Base-by-base conservation (phyloP, 35 echinoderm and acorn worm species). In the Lytechinus variegatus region DNA sequence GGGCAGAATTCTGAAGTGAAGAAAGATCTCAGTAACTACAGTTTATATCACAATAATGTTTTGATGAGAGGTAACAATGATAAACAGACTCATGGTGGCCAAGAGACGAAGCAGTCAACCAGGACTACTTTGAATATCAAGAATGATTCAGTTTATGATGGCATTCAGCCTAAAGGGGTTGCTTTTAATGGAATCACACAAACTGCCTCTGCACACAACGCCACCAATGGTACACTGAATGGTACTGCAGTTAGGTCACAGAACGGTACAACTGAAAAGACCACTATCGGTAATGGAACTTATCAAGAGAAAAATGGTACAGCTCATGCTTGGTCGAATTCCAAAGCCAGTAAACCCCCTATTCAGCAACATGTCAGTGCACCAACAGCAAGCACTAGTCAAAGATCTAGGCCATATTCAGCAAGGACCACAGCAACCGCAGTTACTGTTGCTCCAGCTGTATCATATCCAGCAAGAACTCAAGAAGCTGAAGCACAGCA, bases 361-460 rank as follows among this genome's bases (percentile, higher is more conserved):
- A 53, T 93, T 54, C 92, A 93, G 9, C 92, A 93, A 93, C 95
- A 95, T 87, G 52, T n/a, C 13, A 95, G n/a, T 53, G 33, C 28
- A n/a, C 55, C 95, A 52, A 95, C 52, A 55, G 27, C 87, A 1
- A 94, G 13, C 87, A 52, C 66, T 51, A 54, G 56, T 95, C 54
- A 91, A 52, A 86, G 92, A 44, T 55, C 54, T n/a, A 95, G 94
- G 58, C 95, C 95, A 51, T 98, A 95, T 89, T 97, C 98, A 14
- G 93, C 97, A 5, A 96, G 94, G 95, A 98, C 98, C 7, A 56
- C 97, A 16, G 98, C 98, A 24, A 99, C 98, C 3, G 95, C 92
- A 8, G 56, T 99, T 12, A 91, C 95, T 8, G 61, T 92, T 11
- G 89, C 94, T 6, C 94, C 95, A 58, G 89, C 95, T 54, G 94